phyloP scores from a whole-genome alignment of 2,113 vertebrate genomes.

The Periophthalmus modestus region DNA sequence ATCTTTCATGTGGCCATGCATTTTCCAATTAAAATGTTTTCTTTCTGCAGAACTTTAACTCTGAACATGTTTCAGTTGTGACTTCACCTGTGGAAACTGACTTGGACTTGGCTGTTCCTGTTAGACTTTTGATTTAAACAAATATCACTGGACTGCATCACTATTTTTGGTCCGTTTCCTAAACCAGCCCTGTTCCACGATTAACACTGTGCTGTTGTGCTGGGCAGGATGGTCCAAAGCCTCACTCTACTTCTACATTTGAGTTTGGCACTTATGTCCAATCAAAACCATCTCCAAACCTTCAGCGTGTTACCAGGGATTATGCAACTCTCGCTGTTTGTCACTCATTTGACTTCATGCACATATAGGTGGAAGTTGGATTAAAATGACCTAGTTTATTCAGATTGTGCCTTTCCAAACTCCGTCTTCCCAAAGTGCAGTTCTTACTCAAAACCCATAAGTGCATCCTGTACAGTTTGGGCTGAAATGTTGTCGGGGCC shows the following conservation, averaged over 20 bases:
- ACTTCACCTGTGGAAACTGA: too few relatives aligned
- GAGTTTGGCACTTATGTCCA: too few relatives aligned
- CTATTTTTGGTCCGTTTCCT: neutral
- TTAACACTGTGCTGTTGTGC: neutral
- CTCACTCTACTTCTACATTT: too few relatives aligned
- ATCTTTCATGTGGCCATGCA: too few relatives aligned
- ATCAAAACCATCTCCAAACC: too few relatives aligned
- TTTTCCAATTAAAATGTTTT: too few relatives aligned
- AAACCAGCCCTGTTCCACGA: neutral
- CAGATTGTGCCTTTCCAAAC: neutral
- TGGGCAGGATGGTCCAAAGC: neutral
- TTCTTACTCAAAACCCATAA: neutral
- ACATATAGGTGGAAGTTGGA: neutral
- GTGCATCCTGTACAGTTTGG: slow-evolving; percentile 28
- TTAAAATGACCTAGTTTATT: neutral
- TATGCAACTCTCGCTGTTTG: neutral
- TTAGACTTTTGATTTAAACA: too few relatives aligned
- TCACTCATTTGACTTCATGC: neutral
- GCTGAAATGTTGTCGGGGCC: slow-evolving; percentile 40
- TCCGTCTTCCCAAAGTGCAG: neutral
- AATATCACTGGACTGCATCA: neutral
- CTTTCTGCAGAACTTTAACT: too few relatives aligned
- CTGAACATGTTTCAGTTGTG: too few relatives aligned
- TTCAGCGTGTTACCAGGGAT: neutral
- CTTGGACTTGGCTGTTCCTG: too few relatives aligned